These are phyloP conservation scores for Platalea minor DNA, from an alignment of 2,797 vertebrate species.

Conservation along the genomic window DNA sequence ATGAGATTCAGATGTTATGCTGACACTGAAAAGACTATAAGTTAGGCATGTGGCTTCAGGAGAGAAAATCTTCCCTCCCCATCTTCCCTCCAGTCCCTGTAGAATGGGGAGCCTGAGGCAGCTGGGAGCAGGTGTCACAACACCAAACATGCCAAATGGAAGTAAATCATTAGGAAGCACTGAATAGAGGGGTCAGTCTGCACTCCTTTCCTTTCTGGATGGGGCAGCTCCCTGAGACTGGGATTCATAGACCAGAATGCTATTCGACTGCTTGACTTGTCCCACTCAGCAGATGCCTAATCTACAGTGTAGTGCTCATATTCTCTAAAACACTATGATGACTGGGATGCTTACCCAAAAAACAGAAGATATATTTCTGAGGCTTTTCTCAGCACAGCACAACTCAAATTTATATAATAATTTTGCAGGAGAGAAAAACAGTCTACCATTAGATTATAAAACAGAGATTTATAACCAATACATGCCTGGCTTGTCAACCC, in stretches of 20 bases:
- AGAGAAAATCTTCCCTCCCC: neutral
- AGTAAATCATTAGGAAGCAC: neutral
- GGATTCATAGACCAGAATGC: neutral
- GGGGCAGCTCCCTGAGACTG: neutral
- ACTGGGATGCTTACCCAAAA: neutral
- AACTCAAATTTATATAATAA: neutral
- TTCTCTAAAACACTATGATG: neutral
- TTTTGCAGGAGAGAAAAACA: neutral
- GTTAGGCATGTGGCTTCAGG: neutral
- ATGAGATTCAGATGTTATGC: neutral
- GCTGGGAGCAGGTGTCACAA: neutral
- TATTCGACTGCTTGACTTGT: neutral
- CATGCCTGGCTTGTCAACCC: neutral
- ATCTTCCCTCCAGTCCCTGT: neutral
- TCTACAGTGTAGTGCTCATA: neutral
- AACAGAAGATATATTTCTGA: neutral
- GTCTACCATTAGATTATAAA: neutral
- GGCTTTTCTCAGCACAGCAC: neutral
- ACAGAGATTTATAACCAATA: neutral
- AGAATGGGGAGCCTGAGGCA: neutral
- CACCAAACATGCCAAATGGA: neutral
- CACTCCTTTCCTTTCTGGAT: neutral
- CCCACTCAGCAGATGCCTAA: neutral
- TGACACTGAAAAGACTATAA: neutral
- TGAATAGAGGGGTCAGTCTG: neutral